Conservation (phyloP, 1,140 invertebrate genomes). For the Antheraea pernyi region DNA sequence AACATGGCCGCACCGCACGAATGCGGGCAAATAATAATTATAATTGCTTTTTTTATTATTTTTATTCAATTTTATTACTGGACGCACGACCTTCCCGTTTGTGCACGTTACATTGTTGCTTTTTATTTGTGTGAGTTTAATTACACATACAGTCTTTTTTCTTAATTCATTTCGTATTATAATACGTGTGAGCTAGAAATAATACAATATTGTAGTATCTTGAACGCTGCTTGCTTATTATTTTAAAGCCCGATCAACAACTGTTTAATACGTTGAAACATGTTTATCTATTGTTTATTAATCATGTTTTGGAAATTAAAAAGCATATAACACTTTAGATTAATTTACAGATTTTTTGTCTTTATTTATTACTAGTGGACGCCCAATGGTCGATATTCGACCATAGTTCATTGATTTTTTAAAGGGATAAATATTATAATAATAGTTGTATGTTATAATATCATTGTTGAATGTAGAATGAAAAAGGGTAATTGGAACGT, state of each 20-base stretch:
- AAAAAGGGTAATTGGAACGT: too few relatives aligned
- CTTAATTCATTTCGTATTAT: neutral
- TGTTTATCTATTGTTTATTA: neutral
- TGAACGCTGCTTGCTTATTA: neutral
- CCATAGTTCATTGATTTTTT: too few relatives aligned
- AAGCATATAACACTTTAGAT: too few relatives aligned
- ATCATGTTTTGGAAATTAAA: too few relatives aligned
- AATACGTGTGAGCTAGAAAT: too few relatives aligned
- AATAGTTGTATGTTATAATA: too few relatives aligned
- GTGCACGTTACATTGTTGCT: conserved; percentile 36
- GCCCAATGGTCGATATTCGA: too few relatives aligned
- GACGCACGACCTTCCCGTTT: conserved; percentile 44
- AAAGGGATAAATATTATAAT: too few relatives aligned
- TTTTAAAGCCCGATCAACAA: neutral
- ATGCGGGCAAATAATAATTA: conserved; percentile 73
- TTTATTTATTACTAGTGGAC: too few relatives aligned
- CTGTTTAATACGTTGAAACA: neutral
- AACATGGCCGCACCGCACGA: conserved; percentile 44
- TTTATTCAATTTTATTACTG: conserved; percentile 65
- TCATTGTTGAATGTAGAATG: too few relatives aligned
- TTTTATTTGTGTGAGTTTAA: conserved; percentile 1
- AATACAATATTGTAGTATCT: too few relatives aligned
- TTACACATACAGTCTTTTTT: neutral
- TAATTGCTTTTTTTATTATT: conserved; percentile 46
- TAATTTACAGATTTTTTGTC: too few relatives aligned